A percentile compares a stretch with the other conserved stretches of the same genome.
phyloP scores from a whole-genome alignment of 2,888 invertebrate species.

The Lottia scabra region DNA sequence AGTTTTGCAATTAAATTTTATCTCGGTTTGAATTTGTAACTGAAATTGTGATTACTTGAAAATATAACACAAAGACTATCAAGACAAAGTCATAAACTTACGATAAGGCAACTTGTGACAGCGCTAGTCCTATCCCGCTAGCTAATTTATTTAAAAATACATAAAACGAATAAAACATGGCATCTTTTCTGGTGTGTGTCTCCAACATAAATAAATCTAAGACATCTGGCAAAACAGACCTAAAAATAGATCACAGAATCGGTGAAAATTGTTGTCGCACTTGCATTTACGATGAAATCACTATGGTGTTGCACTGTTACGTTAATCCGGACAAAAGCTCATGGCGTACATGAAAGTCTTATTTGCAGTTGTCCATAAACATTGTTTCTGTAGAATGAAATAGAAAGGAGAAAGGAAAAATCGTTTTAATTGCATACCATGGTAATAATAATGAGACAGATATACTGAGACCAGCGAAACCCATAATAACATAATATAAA shows the following conservation, averaged over 20 bases:
- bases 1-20: no score
- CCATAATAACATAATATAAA: conserved; percentile 40
- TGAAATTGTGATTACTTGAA: no score
- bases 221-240: conserved; percentile 64
- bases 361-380: no score
- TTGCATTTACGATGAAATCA: no score
- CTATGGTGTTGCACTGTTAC: no score
- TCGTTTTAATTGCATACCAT: conserved; percentile 44
- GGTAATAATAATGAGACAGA: conserved; percentile 60
- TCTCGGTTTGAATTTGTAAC: no score
- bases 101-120: conserved; percentile 58
- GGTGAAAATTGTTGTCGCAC: no score
- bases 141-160: conserved; percentile 65
- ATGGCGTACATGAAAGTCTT: no score
- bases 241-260: conserved; percentile 18
- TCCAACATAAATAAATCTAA: conserved; percentile 60
- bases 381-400: no score
- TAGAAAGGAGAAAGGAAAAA: no score
- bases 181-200: conserved; percentile 55
- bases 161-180: conserved; percentile 65
- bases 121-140: conserved; percentile 54
- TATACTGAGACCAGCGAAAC: conserved; percentile 51
- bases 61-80: no score
- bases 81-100: conserved; percentile 30
- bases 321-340: no score